These are phyloP conservation scores for Corbicula japonica DNA, from an alignment of 2,888 invertebrate genomes.

Conservation along the genomic window DNA sequence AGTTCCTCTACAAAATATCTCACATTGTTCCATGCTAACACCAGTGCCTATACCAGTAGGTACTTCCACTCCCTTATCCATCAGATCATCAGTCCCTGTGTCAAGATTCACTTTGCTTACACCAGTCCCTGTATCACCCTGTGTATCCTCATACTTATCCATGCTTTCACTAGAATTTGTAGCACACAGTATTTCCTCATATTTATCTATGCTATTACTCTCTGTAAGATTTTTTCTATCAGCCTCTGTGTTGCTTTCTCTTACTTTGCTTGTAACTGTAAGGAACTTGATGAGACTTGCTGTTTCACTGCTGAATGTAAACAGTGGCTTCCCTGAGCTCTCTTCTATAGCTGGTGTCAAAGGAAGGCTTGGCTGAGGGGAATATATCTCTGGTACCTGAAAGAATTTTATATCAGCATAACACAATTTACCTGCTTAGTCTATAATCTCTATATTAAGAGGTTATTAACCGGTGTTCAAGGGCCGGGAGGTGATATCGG, in stretches of 20 bases:
- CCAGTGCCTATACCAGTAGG: too few species aligned
- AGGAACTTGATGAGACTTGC: constrained; percentile 79
- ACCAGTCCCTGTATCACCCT: not conserved
- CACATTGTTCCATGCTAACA: too few species aligned
- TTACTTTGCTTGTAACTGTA: constrained; percentile 69
- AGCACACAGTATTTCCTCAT: not conserved
- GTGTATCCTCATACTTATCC: not conserved
- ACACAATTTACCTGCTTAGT: too few species aligned
- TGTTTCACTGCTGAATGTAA: constrained; percentile 79
- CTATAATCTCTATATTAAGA: too few species aligned
- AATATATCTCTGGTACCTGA: constrained; percentile 59
- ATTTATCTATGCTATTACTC: too few species aligned
- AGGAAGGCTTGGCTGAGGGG: constrained; percentile 28
- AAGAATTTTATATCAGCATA: too few species aligned
- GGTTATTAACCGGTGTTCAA: too few species aligned
- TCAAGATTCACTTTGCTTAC: not conserved
- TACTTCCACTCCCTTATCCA: too few species aligned
- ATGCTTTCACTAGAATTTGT: not conserved
- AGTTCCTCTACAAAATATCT: too few species aligned
- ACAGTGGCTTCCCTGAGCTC: constrained; percentile 67
- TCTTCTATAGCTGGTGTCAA: constrained; percentile 42
- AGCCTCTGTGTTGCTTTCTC: too few species aligned
- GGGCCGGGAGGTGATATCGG: too few species aligned
- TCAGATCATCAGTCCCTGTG: not conserved
- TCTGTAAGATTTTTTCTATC: not conserved